Percentiles rank a stretch among this genome's conserved stretches.
These are phyloP conservation scores for Cirrhinus mrigala DNA, from an alignment of 2,797 vertebrate species.

Conservation along the genomic window DNA sequence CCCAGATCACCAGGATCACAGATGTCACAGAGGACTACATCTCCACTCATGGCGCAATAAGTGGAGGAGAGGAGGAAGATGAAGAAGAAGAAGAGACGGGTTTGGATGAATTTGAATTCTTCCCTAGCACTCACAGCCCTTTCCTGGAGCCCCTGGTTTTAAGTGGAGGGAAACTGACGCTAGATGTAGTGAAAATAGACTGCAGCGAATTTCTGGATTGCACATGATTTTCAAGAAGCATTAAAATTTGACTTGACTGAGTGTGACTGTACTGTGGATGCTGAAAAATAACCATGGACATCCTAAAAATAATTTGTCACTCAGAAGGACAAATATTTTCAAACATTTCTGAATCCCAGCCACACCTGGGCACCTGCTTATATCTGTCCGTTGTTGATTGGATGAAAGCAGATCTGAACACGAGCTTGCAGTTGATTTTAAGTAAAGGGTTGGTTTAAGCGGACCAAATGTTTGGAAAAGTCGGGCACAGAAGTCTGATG, in stretches of 20 bases:
- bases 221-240: slow-evolving; percentile 30
- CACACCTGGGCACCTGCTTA: not conserved
- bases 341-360: not conserved
- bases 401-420: not conserved
- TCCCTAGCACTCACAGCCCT: slow-evolving; percentile 66
- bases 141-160: slow-evolving; percentile 58
- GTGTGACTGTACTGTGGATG: not conserved
- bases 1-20: slow-evolving; percentile 68
- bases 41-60: slow-evolving; percentile 69
- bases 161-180: slow-evolving; percentile 78
- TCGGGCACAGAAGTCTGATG: not conserved
- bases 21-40: slow-evolving; percentile 69
- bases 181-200: slow-evolving; percentile 85
- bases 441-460: not conserved
- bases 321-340: not conserved
- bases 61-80: slow-evolving; percentile 64
- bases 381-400: not conserved
- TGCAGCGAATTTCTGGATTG: slow-evolving; percentile 71
- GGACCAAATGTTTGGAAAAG: not conserved
- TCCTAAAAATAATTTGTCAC: not conserved
- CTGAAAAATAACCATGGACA: slow-evolving; percentile 5
- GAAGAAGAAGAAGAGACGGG: slow-evolving; percentile 54
- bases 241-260: not conserved
- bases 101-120: slow-evolving; percentile 60
- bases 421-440: not conserved